Percentiles rank a stretch among this genome's conserved stretches.
These are phyloP conservation scores for Stramonita haemastoma DNA, from an alignment of 2,888 invertebrate genomes.

Conservation along the genomic window DNA sequence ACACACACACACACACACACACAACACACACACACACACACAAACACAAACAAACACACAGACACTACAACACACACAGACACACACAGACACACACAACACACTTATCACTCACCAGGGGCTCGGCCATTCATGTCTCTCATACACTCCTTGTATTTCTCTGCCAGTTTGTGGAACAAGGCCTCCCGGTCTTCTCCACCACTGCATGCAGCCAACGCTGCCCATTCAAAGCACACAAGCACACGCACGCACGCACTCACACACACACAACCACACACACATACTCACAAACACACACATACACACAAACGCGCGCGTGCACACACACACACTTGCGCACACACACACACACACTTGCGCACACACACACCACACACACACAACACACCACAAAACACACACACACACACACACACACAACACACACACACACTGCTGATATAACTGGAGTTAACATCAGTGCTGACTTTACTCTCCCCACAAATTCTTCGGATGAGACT, in stretches of 20 bases:
- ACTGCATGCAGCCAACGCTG: slow-evolving; percentile 55
- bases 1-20: background rate
- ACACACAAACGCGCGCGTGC: background rate
- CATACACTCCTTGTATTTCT: slow-evolving; percentile 66
- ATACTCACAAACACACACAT: background rate
- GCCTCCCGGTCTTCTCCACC: slow-evolving; percentile 50
- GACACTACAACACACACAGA: no score
- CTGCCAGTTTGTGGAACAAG: slow-evolving; percentile 56
- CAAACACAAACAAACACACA: background rate
- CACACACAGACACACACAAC: no score
- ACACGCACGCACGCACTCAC: background rate
- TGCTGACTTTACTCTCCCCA: no score
- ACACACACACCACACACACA: background rate
- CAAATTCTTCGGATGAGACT: no score
- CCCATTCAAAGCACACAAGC: background rate
- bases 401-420: background rate
- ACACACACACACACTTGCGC: background rate
- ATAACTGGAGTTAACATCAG: no score
- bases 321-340: background rate
- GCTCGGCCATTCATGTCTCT: slow-evolving; percentile 64
- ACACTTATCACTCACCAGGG: slow-evolving; percentile 49
- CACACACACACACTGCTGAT: background rate
- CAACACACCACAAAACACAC: background rate
- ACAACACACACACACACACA: background rate
- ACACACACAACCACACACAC: background rate